Evolutionary conservation across 2,113 vertebrate species (phyloP).

Genomic region (Menura novaehollandiae): DNA sequence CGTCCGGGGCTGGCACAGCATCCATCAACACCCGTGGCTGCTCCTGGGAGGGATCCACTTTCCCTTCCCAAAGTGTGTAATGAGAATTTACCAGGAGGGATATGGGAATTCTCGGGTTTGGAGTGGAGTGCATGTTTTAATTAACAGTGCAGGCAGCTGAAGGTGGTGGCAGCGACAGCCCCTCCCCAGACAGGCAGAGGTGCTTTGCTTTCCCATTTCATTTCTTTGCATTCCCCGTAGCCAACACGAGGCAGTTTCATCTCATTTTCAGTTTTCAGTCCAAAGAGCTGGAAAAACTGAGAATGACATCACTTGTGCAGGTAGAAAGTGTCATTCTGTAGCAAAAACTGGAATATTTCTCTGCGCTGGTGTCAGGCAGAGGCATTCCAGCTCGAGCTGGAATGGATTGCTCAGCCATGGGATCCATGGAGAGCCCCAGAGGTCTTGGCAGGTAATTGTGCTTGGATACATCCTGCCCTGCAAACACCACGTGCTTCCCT

Average conservation of each 20-base stretch:
- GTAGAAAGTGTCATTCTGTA: not conserved
- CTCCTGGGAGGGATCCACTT: not conserved
- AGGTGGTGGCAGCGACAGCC: not conserved
- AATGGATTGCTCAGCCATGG: not conserved
- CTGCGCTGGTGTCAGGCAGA: not conserved
- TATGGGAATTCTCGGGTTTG: not conserved
- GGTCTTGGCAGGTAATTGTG: not conserved
- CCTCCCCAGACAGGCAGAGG: not conserved
- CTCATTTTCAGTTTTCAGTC: not conserved
- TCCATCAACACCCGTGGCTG: not conserved
- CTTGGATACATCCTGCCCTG: not conserved
- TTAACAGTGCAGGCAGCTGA: not conserved
- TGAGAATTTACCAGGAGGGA: not conserved
- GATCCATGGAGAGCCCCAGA: not conserved
- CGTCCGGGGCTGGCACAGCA: fast-evolving
- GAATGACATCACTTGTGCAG: not conserved
- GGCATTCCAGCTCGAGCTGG: not conserved
- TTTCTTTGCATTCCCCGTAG: not conserved
- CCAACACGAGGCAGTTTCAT: not conserved
- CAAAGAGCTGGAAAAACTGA: not conserved
- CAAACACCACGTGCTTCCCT: not conserved
- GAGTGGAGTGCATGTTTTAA: not conserved
- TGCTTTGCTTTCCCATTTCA: not conserved
- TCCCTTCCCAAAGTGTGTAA: not conserved
- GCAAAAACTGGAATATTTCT: not conserved